Percentiles rank a stretch among this genome's conserved stretches.
phyloP scores from a whole-genome alignment of 2,797 vertebrate genomes.

The Xiphophorus birchmanni region DNA sequence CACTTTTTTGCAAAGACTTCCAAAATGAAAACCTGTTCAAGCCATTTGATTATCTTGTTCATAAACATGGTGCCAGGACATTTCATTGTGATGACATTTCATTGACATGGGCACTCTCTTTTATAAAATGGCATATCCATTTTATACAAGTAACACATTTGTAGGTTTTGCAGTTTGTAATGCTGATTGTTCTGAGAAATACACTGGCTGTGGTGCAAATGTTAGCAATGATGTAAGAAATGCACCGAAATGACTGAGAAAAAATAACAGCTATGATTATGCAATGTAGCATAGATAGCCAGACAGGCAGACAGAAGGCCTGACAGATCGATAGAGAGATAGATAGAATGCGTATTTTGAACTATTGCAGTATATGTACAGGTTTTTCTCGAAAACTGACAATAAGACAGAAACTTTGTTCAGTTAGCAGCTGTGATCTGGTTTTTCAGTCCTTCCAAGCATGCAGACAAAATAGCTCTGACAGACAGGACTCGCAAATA shows the following conservation, averaged over 20 bases:
- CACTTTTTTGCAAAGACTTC: neutral
- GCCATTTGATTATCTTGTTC: neutral
- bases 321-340: neutral
- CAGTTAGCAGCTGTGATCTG: neutral
- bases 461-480: neutral
- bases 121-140: neutral
- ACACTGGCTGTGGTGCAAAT: neutral
- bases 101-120: neutral
- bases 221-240: neutral
- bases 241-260: neutral
- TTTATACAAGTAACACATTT: neutral
- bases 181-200: neutral
- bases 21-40: neutral
- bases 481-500: slow-evolving; percentile 38
- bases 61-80: neutral
- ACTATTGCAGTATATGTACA: neutral
- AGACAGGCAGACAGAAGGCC: neutral
- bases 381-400: neutral
- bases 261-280: slow-evolving; percentile 39
- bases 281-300: slow-evolving; percentile 3
- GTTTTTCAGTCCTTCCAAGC: neutral
- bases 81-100: neutral
- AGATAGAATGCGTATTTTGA: neutral
- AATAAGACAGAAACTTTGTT: neutral
- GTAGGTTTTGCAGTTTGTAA: neutral